Evolutionary conservation across 2,888 invertebrate genomes (phyloP).

Genomic region (Nomada flava): DNA sequence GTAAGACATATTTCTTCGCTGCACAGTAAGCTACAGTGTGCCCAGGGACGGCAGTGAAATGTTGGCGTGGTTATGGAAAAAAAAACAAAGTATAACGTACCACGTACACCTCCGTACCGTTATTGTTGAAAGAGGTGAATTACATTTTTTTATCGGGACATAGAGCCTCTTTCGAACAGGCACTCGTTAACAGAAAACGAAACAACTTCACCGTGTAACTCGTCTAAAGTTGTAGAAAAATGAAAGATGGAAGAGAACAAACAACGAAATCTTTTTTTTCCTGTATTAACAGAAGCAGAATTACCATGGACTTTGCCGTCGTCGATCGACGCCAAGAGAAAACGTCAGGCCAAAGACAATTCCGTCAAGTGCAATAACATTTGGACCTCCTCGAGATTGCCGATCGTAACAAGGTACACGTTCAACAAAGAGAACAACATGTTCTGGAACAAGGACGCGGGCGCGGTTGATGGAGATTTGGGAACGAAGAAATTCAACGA

Average conservation of each 20-base stretch:
- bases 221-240: background rate
- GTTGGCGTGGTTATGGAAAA: constrained; percentile 48
- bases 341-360: constrained; percentile 68
- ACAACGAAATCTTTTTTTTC: background rate
- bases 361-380: constrained; percentile 72
- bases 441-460: constrained; percentile 48
- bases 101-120: constrained; percentile 18
- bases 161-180: background rate
- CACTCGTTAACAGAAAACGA: background rate
- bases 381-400: constrained; percentile 77
- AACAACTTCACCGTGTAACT: too few species aligned
- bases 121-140: constrained; percentile 33
- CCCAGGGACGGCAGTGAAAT: constrained; percentile 30
- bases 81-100: constrained; percentile 8
- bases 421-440: constrained; percentile 69
- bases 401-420: constrained; percentile 79
- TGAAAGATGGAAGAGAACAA: background rate
- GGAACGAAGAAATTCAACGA: background rate
- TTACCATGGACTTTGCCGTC: constrained; percentile 63
- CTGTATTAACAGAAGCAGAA: constrained; percentile 53
- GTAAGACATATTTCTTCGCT: constrained; percentile 58
- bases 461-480: background rate
- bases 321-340: constrained; percentile 62
- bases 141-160: background rate
- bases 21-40: constrained; percentile 29